Evolutionary conservation across 2,888 invertebrate species (phyloP), one percentile per base, ranked within the genome.

Genomic region (Acleris literana): DNA sequence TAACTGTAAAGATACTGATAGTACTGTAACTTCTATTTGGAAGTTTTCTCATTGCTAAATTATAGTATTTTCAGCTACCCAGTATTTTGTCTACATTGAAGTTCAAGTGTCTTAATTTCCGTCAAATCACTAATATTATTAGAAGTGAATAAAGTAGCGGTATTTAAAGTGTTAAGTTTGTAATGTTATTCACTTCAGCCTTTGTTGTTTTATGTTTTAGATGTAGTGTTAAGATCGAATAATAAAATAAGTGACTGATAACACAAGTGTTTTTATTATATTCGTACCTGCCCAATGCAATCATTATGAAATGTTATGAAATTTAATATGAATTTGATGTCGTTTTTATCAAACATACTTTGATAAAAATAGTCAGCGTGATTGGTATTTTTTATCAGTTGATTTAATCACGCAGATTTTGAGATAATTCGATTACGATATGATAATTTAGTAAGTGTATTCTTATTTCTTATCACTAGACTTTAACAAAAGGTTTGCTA

Each of bases 401-500:
- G 9, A 2, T 33, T 33, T 33, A 33, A 11, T 33, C 11, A 33
- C 33, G 11, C 3, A 33, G 33, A 33, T 11, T 11, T 2, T 11
- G 33, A 33, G 9, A 33, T 33, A 33, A 11, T 11, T 33, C 3
- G 11, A 33, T 33, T 11, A 11, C 11, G 33, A 11, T 11, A 25
- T 25, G 6, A 25, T 33, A 11, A 33, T 33, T 33, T 33, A 33
- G 11, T 3, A 33, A 33, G 33, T 33, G 9, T 9, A 33, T 33
- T 9, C 48, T 1, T 17, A 48, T 17, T 48, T 18, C 6, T 5
- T 48, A 17, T 18, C 17, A 16, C 39, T 55, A 79, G 1, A 80
- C 59, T 68, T 78, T 78, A 7, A 79, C 75, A 5, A 78, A 74
- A 6, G 78, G 79, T 85, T 95, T 95, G 43, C 95, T 95, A 46